Evolutionary conservation across 1,140 invertebrate species (phyloP).

Genomic region (Adelges cooleyi): DNA sequence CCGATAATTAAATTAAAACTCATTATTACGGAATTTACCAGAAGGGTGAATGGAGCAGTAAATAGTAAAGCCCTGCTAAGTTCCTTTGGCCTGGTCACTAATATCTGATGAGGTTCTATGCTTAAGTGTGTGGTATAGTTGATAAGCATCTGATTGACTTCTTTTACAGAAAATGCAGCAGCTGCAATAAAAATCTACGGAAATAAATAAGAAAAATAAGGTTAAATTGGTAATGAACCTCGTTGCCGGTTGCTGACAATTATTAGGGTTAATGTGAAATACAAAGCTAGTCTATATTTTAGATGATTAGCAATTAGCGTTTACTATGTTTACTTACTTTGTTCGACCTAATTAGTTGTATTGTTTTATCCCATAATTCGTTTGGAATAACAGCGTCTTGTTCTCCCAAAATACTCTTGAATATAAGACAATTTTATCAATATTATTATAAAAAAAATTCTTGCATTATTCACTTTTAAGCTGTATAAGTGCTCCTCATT

Average conservation of each 20-base stretch:
- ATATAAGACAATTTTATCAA: background rate
- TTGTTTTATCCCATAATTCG: slow-evolving; percentile 13
- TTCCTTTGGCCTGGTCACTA: slow-evolving; percentile 60
- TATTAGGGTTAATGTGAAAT: too few relatives aligned
- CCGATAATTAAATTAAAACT: too few relatives aligned
- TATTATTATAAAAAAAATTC: background rate
- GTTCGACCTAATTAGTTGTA: background rate
- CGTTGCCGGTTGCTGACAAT: too few relatives aligned
- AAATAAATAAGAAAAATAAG: background rate
- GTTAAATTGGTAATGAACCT: background rate
- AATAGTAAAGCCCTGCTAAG: slow-evolving; percentile 69
- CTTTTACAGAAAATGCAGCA: slow-evolving; percentile 56
- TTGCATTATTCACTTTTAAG: too few relatives aligned
- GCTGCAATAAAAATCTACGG: slow-evolving; percentile 54
- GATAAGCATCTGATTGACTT: slow-evolving; percentile 47
- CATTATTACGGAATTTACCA: slow-evolving; percentile 51
- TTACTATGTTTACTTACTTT: background rate
- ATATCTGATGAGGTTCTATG: slow-evolving; percentile 63
- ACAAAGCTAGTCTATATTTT: too few relatives aligned
- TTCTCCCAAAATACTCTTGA: background rate
- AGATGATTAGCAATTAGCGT: background rate
- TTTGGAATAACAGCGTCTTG: slow-evolving; percentile 4
- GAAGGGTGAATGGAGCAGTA: slow-evolving; percentile 66
- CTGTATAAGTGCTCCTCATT: too few relatives aligned
- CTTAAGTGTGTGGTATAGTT: slow-evolving; percentile 71